phyloP scores from a whole-genome alignment of 2,113 vertebrate genomes.

The Ancistrus triradiatus region DNA sequence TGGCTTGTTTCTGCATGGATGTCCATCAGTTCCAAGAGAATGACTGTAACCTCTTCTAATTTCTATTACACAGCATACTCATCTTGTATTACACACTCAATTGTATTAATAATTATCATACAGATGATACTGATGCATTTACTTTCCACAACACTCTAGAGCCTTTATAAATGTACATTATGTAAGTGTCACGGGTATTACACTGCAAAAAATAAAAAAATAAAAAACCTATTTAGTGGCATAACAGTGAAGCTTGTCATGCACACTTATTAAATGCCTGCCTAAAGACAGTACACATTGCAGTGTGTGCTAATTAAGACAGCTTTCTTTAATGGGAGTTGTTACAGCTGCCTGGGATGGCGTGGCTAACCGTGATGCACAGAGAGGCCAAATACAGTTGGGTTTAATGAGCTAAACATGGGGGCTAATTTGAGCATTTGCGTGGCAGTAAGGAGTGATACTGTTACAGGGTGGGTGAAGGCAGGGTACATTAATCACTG shows the following conservation, averaged over 20 bases:
- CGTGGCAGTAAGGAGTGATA: constrained; percentile 34
- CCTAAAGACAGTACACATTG: constrained; percentile 43
- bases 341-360: constrained; percentile 46
- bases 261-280: constrained; percentile 33
- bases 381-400: constrained; percentile 33
- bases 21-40: background rate
- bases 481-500: constrained; percentile 36
- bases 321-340: constrained; percentile 48
- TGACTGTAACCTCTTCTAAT: background rate
- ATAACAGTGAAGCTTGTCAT: constrained; percentile 37
- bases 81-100: constrained; percentile 1
- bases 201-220: constrained; percentile 28
- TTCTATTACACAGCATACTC: background rate
- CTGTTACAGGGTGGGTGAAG: constrained; percentile 24
- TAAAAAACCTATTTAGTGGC: constrained; percentile 31
- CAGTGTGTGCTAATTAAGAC: constrained; percentile 47
- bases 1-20: background rate
- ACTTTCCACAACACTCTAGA: constrained; percentile 1
- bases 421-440: constrained; percentile 40
- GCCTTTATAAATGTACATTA: constrained; percentile 34
- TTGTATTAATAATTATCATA: constrained; percentile 2
- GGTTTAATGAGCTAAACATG: constrained; percentile 30
- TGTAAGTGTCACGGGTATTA: constrained; percentile 38
- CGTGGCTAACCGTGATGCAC: constrained; percentile 32
- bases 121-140: constrained; percentile 15